Conservation (phyloP, 2,113 vertebrate species). For the Odontophorus gujanensis region DNA sequence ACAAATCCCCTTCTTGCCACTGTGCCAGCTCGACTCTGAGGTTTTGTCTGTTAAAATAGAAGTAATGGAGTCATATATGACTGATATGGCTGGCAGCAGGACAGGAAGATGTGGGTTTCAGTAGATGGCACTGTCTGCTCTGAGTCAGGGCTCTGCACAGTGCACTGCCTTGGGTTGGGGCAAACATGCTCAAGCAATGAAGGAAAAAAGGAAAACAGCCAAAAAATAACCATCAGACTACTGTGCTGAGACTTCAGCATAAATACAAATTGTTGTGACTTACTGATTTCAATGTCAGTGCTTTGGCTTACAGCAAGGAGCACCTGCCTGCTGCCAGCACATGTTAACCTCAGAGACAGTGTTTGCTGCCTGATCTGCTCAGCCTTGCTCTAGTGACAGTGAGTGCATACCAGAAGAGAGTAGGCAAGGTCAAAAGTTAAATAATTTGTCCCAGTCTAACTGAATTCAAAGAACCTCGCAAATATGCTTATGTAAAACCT, state of each 20-base stretch:
- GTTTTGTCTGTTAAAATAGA: constrained; percentile 25
- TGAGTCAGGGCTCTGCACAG: background rate
- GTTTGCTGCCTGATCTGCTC: background rate
- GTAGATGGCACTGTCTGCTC: constrained; percentile 54
- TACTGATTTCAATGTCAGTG: constrained; percentile 16
- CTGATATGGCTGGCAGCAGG: background rate
- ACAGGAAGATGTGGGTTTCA: background rate
- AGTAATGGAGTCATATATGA: constrained; percentile 26
- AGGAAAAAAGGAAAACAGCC: background rate
- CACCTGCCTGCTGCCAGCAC: background rate
- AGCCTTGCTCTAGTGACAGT: constrained; percentile 2
- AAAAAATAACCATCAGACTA: background rate
- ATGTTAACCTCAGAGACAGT: background rate
- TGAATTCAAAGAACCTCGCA: background rate
- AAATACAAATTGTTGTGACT: background rate
- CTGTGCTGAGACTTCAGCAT: background rate
- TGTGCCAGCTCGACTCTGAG: background rate
- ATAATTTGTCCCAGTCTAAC: background rate
- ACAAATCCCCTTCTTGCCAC: background rate
- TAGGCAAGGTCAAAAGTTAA: background rate
- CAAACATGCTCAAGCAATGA: background rate
- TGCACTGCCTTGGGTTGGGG: background rate
- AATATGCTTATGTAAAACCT: background rate
- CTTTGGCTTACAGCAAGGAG: background rate
- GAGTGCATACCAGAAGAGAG: constrained; percentile 13